Base-by-base conservation (phyloP, 2,888 invertebrate genomes). In the Helicoverpa assulta region DNA sequence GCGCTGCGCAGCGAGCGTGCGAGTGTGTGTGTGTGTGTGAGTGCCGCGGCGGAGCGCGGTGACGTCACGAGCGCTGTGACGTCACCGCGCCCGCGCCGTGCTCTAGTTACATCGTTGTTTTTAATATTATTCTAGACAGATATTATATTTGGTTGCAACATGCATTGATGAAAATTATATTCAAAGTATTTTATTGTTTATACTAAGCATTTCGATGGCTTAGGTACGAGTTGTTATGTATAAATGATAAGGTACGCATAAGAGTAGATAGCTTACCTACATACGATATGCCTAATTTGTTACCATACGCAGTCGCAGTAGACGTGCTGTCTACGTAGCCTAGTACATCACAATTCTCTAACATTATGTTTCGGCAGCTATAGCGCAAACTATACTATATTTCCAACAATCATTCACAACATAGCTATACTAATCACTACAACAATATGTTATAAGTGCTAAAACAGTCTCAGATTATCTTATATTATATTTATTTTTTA, bases 81-180 rank as follows among this genome's bases (percentile, higher is more conserved):
- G 21, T 47, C 43, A 61, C 19, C 43, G 52, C 40, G 19, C 59
- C 52, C 16, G 29, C 18, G 33, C 33, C 26, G 26, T 7, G 33
- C 40, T n/a, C 43, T 74, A 47, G 76, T 86, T 70, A 78, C 55
- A 65, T 73, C 76, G 60, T 82, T 90, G 90, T 89, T 88, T 90
- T 90, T 89, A 89, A 93, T 93, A 81, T 93, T 93, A 93, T 93
- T 93, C 70, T 90, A 90, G 88, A 82, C 87, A 89, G 88, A 91
- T 91, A 89, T 88, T 88, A 89, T 83, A 86, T 78, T 87, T 80
- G 87, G 86, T 91, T 89, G 90, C 90, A 83, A 87, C 88, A 83
- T 86, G 78, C 58, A 76, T 71, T 40, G 40, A 40, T 12, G 40
- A 57, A 58, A 76, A 79, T 80, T 85, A 76, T 81, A 80, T 81